A percentile compares a stretch with the other conserved stretches of the same genome.
phyloP scores from a whole-genome alignment of 2,888 invertebrate genomes.

The Lissonota sp. region DNA sequence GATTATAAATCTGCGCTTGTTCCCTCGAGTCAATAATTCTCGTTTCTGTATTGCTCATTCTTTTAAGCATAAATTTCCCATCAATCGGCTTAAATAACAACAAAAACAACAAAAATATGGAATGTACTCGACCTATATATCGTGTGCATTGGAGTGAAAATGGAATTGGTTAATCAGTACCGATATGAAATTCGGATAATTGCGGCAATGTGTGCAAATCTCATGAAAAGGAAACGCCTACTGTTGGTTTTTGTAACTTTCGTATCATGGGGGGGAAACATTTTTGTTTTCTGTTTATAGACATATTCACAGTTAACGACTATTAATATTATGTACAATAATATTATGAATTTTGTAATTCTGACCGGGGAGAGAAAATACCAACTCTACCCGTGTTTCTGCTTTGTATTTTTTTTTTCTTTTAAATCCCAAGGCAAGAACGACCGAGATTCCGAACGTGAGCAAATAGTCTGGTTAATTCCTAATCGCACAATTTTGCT shows the following conservation, averaged over 20 bases:
- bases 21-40: conserved; percentile 56
- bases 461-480: conserved; percentile 61
- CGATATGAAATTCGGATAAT: conserved; percentile 49
- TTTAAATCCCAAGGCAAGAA: conserved; percentile 44
- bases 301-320: conserved; percentile 77
- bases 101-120: conserved; percentile 67
- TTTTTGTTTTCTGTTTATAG: conserved; percentile 65
- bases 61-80: conserved; percentile 53
- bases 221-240: conserved; percentile 70
- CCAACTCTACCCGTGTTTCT: not conserved
- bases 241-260: conserved; percentile 63
- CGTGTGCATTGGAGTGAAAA: conserved; percentile 47
- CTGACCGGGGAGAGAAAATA: conserved; percentile 47
- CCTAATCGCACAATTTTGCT: conserved; percentile 24
- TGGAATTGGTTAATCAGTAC: conserved; percentile 45
- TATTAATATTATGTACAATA: conserved; percentile 75
- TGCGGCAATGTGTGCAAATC: conserved; percentile 2
- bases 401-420: conserved; percentile 20
- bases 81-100: conserved; percentile 37
- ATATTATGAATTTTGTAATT: conserved; percentile 60
- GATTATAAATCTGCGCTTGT: conserved; percentile 67
- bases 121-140: conserved; percentile 69
- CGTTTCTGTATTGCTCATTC: conserved; percentile 10
- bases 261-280: conserved; percentile 65
- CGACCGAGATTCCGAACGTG: conserved; percentile 60